These are phyloP conservation scores for Amphilophus citrinellus DNA, from an alignment of 2,113 vertebrate species.

Conservation along the genomic window DNA sequence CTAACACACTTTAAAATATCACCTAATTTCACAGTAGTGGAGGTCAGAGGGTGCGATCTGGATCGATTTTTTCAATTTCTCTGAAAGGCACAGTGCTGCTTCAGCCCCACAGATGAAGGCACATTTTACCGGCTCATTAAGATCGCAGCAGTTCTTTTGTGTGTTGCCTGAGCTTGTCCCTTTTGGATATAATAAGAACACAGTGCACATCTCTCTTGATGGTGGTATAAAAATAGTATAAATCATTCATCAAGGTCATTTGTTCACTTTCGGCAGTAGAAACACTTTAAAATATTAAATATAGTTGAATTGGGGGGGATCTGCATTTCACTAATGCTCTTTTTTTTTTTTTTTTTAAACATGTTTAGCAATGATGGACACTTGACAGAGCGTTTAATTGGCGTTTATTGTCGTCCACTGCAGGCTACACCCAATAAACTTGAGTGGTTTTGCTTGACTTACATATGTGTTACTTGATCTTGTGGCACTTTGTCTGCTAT, in stretches of 20 bases:
- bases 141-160: background rate
- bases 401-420: background rate
- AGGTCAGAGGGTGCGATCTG: conserved; percentile 49
- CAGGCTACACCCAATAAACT: background rate
- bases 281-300: conserved; percentile 45
- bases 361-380: conserved; percentile 17
- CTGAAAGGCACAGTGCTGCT: conserved; percentile 19
- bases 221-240: conserved; percentile 21
- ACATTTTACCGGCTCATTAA: conserved; percentile 31
- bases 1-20: conserved; percentile 28
- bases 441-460: background rate
- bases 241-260: conserved; percentile 61
- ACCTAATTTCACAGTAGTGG: conserved; percentile 54
- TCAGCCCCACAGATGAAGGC: conserved; percentile 1
- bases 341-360: background rate
- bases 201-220: conserved; percentile 31
- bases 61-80: conserved; percentile 46
- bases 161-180: background rate
- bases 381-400: conserved; percentile 34
- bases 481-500: background rate
- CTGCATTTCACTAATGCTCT: background rate
- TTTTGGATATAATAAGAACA: conserved; percentile 38
- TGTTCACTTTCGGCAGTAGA: conserved; percentile 28
- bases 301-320: conserved; percentile 14
- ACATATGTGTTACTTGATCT: background rate